Evolutionary conservation across 2,797 vertebrate genomes (phyloP), one percentile per base, ranked within the genome.

Genomic region (Zenarchopterus dispar): DNA sequence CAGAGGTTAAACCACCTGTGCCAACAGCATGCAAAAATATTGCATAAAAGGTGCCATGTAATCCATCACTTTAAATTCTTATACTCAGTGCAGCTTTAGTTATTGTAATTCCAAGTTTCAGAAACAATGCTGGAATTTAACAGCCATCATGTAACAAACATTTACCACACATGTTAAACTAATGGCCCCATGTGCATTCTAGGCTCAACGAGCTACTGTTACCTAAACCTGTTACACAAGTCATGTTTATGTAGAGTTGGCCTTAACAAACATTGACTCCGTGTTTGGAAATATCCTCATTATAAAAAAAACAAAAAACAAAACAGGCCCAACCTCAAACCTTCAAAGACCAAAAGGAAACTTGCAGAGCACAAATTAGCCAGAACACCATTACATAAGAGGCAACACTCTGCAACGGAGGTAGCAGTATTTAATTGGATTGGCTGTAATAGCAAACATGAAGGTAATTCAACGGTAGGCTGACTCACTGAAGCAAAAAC

Each of bases 371-470:
- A 48, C 4, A 48, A 56, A 60, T 49, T 24, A 49, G 33, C 15
- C n/a, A 19, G 10, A 21, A 51, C 28, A 62, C 58, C 21, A 39
- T 85, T 76, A 75, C 62, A 77, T 70, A 83, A 85, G 0, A 11
- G 2, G 64, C 51, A 45, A 61, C 13, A 26, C 24, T 5, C 24
- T 21, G 42, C 13, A 8, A 51, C n/a, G 28, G 41, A 60, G 8
- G 22, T 47, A 28, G 64, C 33, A 26, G 45, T 53, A 28, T 71
- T 77, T 79, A 70, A 75, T 51, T 76, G 72, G 57, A 73, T 5
- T 52, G 48, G 47, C 66, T 67, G 44, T 42, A 41, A 45, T 19
- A 28, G 51, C 19, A 45, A 48, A 51, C 70, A 73, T 64, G 52
- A 57, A 44, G 28, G 45, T 74, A 59, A 78, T 57, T 69, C 19